phyloP scores from a whole-genome alignment of 2,797 vertebrate genomes.

The Ptychobarbus kaznakovi region DNA sequence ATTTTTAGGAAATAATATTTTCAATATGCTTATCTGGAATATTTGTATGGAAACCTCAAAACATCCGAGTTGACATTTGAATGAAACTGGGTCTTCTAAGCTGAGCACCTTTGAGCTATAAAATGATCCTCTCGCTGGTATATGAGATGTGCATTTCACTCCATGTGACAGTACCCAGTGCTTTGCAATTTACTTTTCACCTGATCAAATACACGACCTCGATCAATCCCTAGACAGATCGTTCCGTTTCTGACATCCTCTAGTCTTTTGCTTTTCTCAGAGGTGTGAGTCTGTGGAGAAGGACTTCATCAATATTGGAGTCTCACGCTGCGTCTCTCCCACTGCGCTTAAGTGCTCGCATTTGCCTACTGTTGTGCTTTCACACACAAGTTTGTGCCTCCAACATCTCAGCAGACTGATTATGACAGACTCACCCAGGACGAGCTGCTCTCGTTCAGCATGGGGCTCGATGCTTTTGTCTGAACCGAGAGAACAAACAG shows the following conservation, averaged over 20 bases:
- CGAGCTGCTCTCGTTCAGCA: constrained; percentile 3
- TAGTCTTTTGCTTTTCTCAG: constrained; percentile 37
- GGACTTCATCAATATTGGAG: constrained; percentile 49
- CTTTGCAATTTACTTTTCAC: neutral
- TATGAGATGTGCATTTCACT: neutral
- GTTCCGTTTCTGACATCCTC: neutral
- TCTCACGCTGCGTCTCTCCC: constrained; percentile 52
- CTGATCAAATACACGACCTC: neutral
- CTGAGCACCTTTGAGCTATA: neutral
- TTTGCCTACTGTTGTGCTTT: constrained; percentile 54
- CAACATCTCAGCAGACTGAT: constrained; percentile 21
- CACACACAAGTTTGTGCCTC: constrained; percentile 24
- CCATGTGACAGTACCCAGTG: neutral
- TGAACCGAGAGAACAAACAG: neutral
- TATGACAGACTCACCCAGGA: neutral
- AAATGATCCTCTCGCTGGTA: neutral
- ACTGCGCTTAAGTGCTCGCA: constrained; percentile 50
- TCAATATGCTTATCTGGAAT: neutral
- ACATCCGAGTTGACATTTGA: neutral
- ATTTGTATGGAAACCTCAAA: neutral
- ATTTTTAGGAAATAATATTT: neutral
- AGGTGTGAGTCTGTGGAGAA: constrained; percentile 50
- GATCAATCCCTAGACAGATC: neutral
- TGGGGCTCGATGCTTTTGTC: neutral
- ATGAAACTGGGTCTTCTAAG: neutral